phyloP scores from a whole-genome alignment of 2,113 vertebrate genomes.

The Rhea americana region DNA sequence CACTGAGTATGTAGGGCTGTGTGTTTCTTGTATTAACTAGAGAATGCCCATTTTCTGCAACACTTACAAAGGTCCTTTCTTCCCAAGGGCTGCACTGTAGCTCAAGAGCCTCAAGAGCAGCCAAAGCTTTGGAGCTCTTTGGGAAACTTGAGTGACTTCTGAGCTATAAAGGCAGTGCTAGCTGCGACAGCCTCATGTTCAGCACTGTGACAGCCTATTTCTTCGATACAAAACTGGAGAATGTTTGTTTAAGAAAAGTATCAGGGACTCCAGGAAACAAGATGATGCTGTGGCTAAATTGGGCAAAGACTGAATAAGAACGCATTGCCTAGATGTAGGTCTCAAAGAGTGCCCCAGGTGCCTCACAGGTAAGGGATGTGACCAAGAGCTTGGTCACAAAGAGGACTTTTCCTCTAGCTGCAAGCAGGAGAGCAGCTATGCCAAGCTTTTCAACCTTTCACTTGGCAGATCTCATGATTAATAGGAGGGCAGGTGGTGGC shows the following conservation, averaged over 20 bases:
- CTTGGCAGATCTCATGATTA: neutral
- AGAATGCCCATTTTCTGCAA: neutral
- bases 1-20: neutral
- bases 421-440: neutral
- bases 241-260: neutral
- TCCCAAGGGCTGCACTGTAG: neutral
- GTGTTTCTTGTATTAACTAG: neutral
- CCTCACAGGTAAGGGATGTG: neutral
- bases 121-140: neutral
- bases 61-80: neutral
- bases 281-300: neutral
- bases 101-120: neutral
- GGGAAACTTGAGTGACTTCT: neutral
- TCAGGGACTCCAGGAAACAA: neutral
- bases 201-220: neutral
- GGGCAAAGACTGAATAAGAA: neutral
- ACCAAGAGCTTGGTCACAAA: too few species aligned
- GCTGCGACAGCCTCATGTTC: fast-evolving
- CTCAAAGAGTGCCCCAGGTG: neutral
- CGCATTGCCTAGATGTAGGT: neutral
- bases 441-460: neutral
- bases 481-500: neutral
- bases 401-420: too few species aligned
- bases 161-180: neutral
- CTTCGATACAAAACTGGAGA: neutral